Percentiles rank a stretch among this genome's conserved stretches.
Evolutionary conservation across 2,113 vertebrate species (phyloP).

Genomic region (Megaceryle maxima): DNA sequence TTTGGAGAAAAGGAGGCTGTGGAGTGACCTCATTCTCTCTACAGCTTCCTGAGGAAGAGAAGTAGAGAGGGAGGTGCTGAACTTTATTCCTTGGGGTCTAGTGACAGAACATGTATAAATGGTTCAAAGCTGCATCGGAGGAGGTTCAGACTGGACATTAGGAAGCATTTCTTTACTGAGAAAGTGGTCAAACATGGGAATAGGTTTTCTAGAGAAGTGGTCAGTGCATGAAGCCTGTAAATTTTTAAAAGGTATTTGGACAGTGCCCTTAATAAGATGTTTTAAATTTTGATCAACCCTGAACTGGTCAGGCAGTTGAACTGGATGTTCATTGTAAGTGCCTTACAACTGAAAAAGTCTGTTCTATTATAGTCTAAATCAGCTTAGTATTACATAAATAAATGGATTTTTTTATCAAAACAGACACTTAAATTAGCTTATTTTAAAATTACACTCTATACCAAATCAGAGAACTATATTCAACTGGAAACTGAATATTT

Average conservation of each 20-base stretch:
- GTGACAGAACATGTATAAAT: rapidly evolving
- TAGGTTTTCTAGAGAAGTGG: not conserved
- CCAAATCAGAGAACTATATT: not conserved
- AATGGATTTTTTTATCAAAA: not conserved
- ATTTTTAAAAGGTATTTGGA: not conserved
- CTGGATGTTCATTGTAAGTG: not conserved
- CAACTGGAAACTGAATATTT: not conserved
- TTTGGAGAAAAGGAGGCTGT: not conserved
- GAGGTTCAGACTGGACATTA: not conserved
- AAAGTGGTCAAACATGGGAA: not conserved
- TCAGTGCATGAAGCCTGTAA: not conserved
- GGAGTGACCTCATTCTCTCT: not conserved
- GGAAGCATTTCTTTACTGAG: not conserved
- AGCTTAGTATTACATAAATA: not conserved
- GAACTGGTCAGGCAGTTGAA: not conserved
- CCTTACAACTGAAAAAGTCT: not conserved
- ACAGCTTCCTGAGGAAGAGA: not conserved
- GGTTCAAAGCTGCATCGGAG: not conserved
- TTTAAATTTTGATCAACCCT: not conserved
- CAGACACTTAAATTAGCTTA: not conserved
- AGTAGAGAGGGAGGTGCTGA: not conserved
- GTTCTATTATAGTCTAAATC: not conserved
- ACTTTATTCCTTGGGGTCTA: not conserved
- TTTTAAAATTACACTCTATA: not conserved
- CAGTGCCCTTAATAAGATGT: too few species aligned